Evolutionary conservation across 1,140 invertebrate genomes (phyloP), one percentile per base, ranked within the genome.

Genomic region (Hypothenemus hampei): DNA sequence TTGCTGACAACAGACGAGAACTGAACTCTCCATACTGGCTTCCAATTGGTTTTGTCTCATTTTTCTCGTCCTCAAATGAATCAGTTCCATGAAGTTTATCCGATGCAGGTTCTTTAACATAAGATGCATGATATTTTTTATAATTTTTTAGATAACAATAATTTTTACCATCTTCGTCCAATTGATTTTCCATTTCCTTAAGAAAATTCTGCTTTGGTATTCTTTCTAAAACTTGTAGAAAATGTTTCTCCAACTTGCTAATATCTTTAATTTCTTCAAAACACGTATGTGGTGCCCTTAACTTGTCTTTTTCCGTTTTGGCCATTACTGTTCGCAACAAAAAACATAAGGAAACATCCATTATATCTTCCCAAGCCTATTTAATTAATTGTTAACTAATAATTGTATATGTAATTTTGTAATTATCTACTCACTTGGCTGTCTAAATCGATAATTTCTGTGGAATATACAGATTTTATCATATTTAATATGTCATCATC

Each of bases 341-440:
- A 65, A 78, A 75, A 18, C 73, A 75, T 15, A 81, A 64, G 22
- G 73, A 70, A 10, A 73, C 72, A 61, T 80, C 77, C 7, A 75
- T 72, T 2, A 72, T 73, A 63, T 83, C 81, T 65, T 82, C 79
- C 81, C 81, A 83, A 50, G 78, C 76, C 80, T 79, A n/a, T n/a
- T n/a, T n/a, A n/a, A n/a, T n/a, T n/a, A n/a, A n/a, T n/a, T n/a
- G n/a, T n/a, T n/a, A n/a, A n/a, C n/a, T n/a, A n/a, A n/a, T n/a
- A n/a, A 5, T 46, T 31, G 13, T 29, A 46, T 31, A 46, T 24
- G 13, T 29, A 46, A 6, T 18, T 53, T 11, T 53, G 5, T 44
- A 33, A 0, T 26, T 23, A 39, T 47, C 4, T 22, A 20, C 54
- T 46, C 63, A 69, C 72, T 60, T 73, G 72, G 33, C 53, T 58